Conservation (phyloP, 2,797 vertebrate genomes). For the Chloroceryle inda region DNA sequence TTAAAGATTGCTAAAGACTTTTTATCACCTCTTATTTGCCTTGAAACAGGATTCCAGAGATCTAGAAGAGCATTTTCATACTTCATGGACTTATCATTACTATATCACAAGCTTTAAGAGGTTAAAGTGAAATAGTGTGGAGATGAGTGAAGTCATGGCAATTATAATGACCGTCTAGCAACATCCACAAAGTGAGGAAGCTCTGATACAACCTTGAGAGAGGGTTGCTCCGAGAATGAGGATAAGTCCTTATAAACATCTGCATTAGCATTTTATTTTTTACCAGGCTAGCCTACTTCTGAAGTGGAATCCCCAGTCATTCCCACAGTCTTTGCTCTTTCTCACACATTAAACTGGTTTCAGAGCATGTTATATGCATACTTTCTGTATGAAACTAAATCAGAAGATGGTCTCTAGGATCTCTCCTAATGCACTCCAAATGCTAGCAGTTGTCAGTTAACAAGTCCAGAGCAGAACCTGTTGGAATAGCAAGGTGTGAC, state of each 20-base stretch:
- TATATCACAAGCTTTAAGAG: neutral
- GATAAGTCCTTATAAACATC: neutral
- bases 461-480: neutral
- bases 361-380: neutral
- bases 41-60: neutral
- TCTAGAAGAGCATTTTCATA: neutral
- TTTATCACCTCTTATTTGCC: neutral
- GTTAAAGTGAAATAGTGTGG: neutral
- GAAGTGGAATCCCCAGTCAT: neutral
- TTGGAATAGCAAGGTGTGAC: neutral
- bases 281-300: neutral
- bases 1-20: neutral
- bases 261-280: neutral
- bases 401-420: neutral
- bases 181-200: neutral
- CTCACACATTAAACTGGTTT: neutral
- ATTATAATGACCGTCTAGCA: neutral
- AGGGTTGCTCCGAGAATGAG: neutral
- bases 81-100: neutral
- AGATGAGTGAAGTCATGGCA: neutral
- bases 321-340: neutral
- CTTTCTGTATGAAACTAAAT: neutral
- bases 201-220: neutral
- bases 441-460: neutral
- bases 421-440: neutral